Evolutionary conservation across 1,140 invertebrate species (phyloP).

Genomic region (Drosophila tropicalis): DNA sequence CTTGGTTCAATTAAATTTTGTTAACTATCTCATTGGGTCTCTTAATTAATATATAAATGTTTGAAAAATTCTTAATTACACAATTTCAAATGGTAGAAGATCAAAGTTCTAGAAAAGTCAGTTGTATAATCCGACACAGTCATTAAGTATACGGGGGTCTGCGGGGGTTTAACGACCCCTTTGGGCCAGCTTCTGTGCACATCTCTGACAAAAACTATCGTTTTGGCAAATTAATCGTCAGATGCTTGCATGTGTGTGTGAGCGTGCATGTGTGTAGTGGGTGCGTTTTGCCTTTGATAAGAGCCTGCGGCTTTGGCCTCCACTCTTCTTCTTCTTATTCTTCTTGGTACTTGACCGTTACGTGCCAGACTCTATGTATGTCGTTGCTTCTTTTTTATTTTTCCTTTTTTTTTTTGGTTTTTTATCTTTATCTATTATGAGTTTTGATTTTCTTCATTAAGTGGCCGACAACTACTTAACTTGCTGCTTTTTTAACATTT

Average conservation of each 20-base stretch:
- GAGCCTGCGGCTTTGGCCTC: not conserved
- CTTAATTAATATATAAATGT: too few species aligned
- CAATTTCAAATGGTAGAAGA: too few species aligned
- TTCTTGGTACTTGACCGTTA: conserved; percentile 30
- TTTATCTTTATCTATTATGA: conserved; percentile 21
- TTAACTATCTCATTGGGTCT: not conserved
- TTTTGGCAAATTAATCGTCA: too few species aligned
- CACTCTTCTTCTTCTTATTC: conserved; percentile 9
- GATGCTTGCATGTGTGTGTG: not conserved
- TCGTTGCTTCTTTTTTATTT: conserved; percentile 31
- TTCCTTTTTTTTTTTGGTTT: conserved; percentile 19
- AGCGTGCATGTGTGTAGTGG: not conserved
- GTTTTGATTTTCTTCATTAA: conserved; percentile 26
- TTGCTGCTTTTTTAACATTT: conserved; percentile 40
- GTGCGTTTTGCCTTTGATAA: not conserved
- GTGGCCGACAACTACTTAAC: conserved; percentile 40
- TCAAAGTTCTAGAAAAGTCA: too few species aligned
- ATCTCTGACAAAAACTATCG: too few species aligned
- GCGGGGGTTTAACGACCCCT: too few species aligned
- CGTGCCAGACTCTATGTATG: conserved; percentile 12
- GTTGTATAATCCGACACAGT: too few species aligned
- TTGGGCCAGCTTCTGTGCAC: too few species aligned
- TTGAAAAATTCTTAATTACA: too few species aligned
- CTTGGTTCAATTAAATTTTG: not conserved
- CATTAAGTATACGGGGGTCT: too few species aligned